Conservation (phyloP, 2,113 vertebrate genomes). For the Mustela lutreola region DNA sequence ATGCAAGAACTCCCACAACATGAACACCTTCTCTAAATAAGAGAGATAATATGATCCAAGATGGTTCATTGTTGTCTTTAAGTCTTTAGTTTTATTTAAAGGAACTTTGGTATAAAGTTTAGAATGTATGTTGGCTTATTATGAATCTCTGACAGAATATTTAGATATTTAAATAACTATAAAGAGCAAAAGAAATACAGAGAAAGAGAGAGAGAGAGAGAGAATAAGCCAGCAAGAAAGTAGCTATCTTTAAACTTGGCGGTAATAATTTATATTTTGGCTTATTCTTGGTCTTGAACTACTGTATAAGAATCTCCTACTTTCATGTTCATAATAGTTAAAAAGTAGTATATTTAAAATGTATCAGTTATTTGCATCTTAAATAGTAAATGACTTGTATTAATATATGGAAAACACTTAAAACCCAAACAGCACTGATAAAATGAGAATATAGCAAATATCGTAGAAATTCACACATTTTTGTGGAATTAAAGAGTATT, state of each 20-base stretch:
- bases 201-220: rapidly evolving
- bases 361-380: not conserved
- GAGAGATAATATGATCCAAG: slow-evolving; percentile 41
- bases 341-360: slow-evolving; percentile 58
- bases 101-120: slow-evolving; percentile 13
- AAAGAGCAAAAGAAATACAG: not conserved
- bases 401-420: not conserved
- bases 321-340: slow-evolving; percentile 39
- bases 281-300: not conserved
- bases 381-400: not conserved
- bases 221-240: not conserved
- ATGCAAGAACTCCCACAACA: slow-evolving; percentile 49
- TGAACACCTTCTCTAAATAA: slow-evolving; percentile 25
- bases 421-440: not conserved
- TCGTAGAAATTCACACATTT: not conserved
- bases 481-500: not conserved
- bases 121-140: slow-evolving; percentile 60
- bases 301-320: not conserved
- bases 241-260: not conserved
- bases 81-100: slow-evolving; percentile 60
- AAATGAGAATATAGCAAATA: slow-evolving; percentile 17
- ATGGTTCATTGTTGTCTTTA: slow-evolving; percentile 14
- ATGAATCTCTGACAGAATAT: slow-evolving; percentile 49
- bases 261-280: slow-evolving; percentile 30
- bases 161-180: slow-evolving; percentile 43